Evolutionary conservation across 2,113 vertebrate species (phyloP), one percentile per base, ranked within the genome.

Genomic region (Bos taurus): DNA sequence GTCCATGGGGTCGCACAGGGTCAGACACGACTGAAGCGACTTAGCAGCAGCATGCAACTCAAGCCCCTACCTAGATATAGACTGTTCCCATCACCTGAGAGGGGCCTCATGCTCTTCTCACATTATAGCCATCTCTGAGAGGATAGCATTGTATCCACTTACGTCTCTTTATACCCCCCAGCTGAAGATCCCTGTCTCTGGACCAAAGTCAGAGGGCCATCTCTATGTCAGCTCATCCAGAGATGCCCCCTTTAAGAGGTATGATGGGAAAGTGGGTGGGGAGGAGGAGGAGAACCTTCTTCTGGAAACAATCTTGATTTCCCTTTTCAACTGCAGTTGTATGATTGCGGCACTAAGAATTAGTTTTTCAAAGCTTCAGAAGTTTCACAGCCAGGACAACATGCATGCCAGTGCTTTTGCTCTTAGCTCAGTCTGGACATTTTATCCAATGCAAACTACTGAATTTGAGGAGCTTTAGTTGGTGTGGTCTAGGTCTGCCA

Each of bases 161-260:
- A 26, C 8, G 23, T 59, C 30, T 77, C 14, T 93, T 96, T 86
- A 48, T 1, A 64, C 21, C 43, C 26, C 25, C 1, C 56, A 99
- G 99, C 97, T 99, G 80, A 99, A 99, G 98, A 99, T 99, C 93
- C 99, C 99, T 0, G 98, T 99, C 17, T 99, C 99, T 84, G 99
- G 99, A 96, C 80, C 97, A 36, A 99, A 98, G 93, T 98, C 98
- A 1, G 97, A 97, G 0, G 99, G 99, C 19, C 97, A 99, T 93
- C 98, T 99, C 62, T 98, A 97, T 19, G 98, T 99, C 52, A 88
- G 59, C 48, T 98, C 99, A 0, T 90, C 96, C 94, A 99, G 98
- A 98, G 98, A 99, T 84, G 92, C 97, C 26, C 81, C 96, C 48
- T 95, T 11, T 30, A 98, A 97, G 33, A 97, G 99, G 99, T 99